Evolutionary conservation across 2,113 vertebrate species (phyloP).

Genomic region (Dromaius novaehollandiae): DNA sequence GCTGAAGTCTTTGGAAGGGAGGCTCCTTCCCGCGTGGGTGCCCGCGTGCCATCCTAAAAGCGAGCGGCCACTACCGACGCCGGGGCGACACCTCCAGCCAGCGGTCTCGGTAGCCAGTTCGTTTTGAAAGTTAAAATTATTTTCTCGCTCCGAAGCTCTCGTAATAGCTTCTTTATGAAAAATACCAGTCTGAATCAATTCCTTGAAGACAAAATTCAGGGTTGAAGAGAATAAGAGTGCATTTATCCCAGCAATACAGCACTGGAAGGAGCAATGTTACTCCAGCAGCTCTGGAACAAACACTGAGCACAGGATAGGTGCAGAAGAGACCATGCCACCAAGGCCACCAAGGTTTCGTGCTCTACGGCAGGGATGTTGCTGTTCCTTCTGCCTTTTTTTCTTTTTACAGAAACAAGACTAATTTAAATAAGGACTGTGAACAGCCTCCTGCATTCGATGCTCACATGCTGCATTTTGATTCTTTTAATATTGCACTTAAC

Average conservation of each 20-base stretch:
- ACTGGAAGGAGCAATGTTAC: constrained; percentile 63
- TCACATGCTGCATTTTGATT: not conserved
- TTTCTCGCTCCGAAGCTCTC: constrained; percentile 49
- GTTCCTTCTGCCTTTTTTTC: not conserved
- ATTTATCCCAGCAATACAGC: constrained; percentile 59
- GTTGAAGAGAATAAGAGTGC: constrained; percentile 43
- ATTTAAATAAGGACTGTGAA: not conserved
- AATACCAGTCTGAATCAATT: constrained; percentile 53
- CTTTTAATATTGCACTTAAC: not conserved
- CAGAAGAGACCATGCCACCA: not conserved
- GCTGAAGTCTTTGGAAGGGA: not conserved
- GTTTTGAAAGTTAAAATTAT: constrained; percentile 32
- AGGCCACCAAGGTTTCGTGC: constrained; percentile 32
- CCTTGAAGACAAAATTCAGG: constrained; percentile 65
- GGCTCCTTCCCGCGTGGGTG: not conserved
- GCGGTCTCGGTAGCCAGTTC: not conserved
- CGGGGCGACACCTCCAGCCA: constrained; percentile 6
- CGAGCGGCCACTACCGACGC: not conserved
- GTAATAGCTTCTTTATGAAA: constrained; percentile 66
- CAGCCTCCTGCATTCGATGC: not conserved
- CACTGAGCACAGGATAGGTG: constrained; percentile 8
- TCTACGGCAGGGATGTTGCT: not conserved
- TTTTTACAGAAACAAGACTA: not conserved
- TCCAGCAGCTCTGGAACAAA: constrained; percentile 61
- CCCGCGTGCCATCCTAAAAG: not conserved